Base-by-base conservation (phyloP, 2,113 vertebrate species). In the Lynx canadensis region DNA sequence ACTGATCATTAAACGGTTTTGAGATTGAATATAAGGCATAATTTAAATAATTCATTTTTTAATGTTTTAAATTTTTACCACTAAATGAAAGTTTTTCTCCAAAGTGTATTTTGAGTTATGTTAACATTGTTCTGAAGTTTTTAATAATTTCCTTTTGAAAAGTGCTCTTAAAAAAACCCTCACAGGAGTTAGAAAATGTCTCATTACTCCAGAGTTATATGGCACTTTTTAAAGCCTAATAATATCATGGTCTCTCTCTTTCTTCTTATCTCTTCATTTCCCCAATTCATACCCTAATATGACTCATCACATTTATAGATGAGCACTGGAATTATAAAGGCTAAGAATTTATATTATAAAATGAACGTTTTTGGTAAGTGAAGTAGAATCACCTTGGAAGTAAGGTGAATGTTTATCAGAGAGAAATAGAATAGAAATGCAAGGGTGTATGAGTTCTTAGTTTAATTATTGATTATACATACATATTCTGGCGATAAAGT, bases 131-230 rank as follows among this genome's bases (percentile, higher is more conserved):
- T 97, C 38, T 36, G 96, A 91, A 85, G 10, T 29, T 97, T 94
- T 95, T 95, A 97, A 93, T 96, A 94, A 90, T 94, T 93, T 82
- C 15, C 41, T 71, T 95, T 93, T 68, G 23, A 94, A 91, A 57
- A 89, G 31, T 84, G 12, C 86, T 94, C 60, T 45, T 82, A 55
- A 94, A 94, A 87, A 52, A 45, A 57, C 10, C 50, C 94, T 82
- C 91, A 85, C 12, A 31, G 94, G 93, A 91, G 36, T 52, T 93
- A 86, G 74, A 91, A 97, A 97, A 85, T 91, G 21, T 97, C 78
- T 94, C 85, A 85, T 96, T 94, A 91, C 60, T 88, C 80, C 78
- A 25, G 29, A 73, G 10, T 91, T 94, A 94, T 69, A 78, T 79
- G 84, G 38, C 4, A 84, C 33, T 88, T 94, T 94, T 87, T 27